Percentiles rank a stretch among this genome's conserved stretches.
Evolutionary conservation across 2,797 vertebrate species (phyloP).

Genomic region (Helarctos malayanus): DNA sequence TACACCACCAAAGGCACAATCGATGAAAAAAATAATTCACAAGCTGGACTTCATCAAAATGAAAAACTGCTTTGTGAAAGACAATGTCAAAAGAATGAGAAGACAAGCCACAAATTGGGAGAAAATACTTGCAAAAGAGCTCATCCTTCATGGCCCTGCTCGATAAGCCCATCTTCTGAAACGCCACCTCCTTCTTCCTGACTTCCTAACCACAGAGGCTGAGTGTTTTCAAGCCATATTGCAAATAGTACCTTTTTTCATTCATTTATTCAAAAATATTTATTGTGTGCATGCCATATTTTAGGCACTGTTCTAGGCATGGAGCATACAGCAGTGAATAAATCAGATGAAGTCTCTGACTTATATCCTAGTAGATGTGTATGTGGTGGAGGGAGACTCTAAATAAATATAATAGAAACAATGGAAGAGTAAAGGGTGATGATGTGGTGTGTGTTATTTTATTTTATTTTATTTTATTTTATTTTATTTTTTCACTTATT

Average conservation of each 20-base stretch:
- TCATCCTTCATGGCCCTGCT: background rate
- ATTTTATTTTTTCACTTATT: background rate
- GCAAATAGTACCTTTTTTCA: background rate
- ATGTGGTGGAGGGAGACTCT: background rate
- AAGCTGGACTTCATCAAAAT: background rate
- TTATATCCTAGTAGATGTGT: background rate
- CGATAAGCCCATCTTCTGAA: background rate
- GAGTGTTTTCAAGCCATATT: background rate
- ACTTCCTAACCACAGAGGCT: background rate
- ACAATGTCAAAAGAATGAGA: background rate
- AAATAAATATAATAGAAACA: background rate
- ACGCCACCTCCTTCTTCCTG: background rate
- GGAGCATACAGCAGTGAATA: background rate
- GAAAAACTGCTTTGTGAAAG: background rate
- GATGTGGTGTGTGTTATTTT: background rate
- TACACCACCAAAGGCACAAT: background rate
- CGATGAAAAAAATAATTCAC: background rate
- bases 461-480: background rate
- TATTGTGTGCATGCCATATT: background rate
- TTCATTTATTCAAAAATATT: background rate
- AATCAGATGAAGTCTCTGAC: background rate
- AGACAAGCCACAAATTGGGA: background rate
- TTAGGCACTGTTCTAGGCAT: background rate
- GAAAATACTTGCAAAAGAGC: background rate
- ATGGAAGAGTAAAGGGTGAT: background rate